Base-by-base conservation (phyloP, 1,140 invertebrate species). In the Holotrichia oblita region DNA sequence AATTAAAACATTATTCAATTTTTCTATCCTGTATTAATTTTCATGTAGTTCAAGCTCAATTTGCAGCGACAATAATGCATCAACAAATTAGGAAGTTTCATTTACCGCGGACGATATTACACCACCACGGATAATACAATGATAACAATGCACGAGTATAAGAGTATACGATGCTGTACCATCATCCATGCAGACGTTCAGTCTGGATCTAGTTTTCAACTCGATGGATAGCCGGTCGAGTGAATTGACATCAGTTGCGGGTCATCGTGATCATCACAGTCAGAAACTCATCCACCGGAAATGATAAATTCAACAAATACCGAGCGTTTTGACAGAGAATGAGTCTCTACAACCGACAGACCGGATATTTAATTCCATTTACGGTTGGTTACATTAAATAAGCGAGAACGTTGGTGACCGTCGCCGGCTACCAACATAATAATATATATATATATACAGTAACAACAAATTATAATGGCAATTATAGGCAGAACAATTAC, bases 321-420 rank as follows among this genome's bases (percentile, higher is more conserved):
- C 61, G 61, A 17, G 27, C 27, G 61, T 69, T 69, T 69, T 34
- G 22, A 69, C 61, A 3, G 27, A 69, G 61, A 69, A 24, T 20
- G 61, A 34, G 22, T 9, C 61, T 69, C 22, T 69, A 22, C 61
- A 17, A 27, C 61, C 22, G 61, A 34, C 61, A 27, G 6, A 69
- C 61, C 61, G 61, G 61, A 69, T 69, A 69, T 69, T 69, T 69
- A 69, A 69, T 69, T 34, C 61, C 61, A 34, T 34, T 69, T 69
- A 69, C 61, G 27, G 61, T 27, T 69, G 22, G 27, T 69, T 69
- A 69, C 14, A 55, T 55, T 69, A 24, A 69, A 69, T 34, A 69
- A 24, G 61, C 22, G 20, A 69, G 22, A 69, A 69, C 22, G 22
- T 12, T 12, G 6, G 10, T 24, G 61, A 27, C 61, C 48, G 48